A percentile compares a stretch with the other conserved stretches of the same genome.
These are phyloP conservation scores for Dioctria linearis DNA, from an alignment of 2,888 invertebrate species.

Conservation along the genomic window DNA sequence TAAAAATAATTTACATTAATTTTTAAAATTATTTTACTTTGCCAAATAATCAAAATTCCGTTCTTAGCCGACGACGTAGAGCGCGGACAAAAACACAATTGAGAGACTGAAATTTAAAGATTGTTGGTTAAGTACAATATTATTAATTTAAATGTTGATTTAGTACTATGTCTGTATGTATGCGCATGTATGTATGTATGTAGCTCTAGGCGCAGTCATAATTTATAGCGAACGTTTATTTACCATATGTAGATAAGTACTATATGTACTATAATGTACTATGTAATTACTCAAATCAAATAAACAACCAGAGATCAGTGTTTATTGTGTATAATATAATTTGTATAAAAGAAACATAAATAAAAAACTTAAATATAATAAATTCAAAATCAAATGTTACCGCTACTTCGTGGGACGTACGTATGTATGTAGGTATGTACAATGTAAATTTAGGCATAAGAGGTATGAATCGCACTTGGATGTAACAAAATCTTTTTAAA, in stretches of 20 bases:
- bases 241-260: not conserved
- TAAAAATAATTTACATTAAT: not conserved
- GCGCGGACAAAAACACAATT: conserved; percentile 41
- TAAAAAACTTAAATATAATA: not conserved
- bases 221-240: not conserved
- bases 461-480: conserved; percentile 39
- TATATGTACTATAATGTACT: not conserved
- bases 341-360: conserved; percentile 20
- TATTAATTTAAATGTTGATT: conserved; percentile 33
- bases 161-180: conserved; percentile 29
- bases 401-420: conserved; percentile 27
- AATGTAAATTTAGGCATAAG: conserved; percentile 29
- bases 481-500: conserved; percentile 24
- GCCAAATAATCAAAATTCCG: conserved; percentile 43
- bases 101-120: conserved; percentile 47
- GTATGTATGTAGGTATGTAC: not conserved
- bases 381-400: conserved; percentile 7
- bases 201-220: not conserved
- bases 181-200: not conserved
- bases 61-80: conserved; percentile 31
- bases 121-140: conserved; percentile 51
- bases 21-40: conserved; percentile 16
- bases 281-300: not conserved
- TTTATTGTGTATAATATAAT: conserved; percentile 36
- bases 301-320: too few species aligned